These are phyloP conservation scores for Suricata suricatta DNA, from an alignment of 2,113 vertebrate genomes.

Conservation along the genomic window DNA sequence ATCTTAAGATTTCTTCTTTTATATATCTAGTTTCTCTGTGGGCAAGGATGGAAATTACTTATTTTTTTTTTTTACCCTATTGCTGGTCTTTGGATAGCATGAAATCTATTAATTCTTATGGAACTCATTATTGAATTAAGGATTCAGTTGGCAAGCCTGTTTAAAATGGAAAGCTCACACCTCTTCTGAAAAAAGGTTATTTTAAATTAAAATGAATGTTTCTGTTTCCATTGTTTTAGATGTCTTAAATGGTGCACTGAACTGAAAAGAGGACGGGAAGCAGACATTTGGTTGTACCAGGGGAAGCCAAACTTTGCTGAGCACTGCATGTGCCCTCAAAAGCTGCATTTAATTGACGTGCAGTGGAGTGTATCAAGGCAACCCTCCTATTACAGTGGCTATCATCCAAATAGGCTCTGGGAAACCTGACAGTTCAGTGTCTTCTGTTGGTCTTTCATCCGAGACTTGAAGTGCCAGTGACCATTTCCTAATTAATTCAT, in stretches of 20 bases:
- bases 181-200: slow-evolving; percentile 57
- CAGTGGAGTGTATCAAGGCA: not conserved
- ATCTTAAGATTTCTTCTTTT: not conserved
- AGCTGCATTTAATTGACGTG: slow-evolving; percentile 1
- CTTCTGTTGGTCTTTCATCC: not conserved
- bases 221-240: slow-evolving; percentile 48
- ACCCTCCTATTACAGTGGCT: not conserved
- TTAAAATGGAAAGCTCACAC: slow-evolving; percentile 64
- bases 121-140: slow-evolving; percentile 49
- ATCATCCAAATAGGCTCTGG: not conserved
- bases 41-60: not conserved
- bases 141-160: slow-evolving; percentile 36
- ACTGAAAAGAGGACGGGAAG: not conserved
- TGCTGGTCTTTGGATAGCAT: slow-evolving; percentile 15
- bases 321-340: not conserved
- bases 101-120: slow-evolving; percentile 47
- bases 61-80: not conserved
- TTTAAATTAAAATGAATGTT: slow-evolving; percentile 69
- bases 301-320: slow-evolving; percentile 40
- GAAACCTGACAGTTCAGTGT: not conserved
- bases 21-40: not conserved
- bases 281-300: not conserved
- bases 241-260: slow-evolving; percentile 57
- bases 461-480: not conserved
- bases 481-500: not conserved